A percentile compares a stretch with the other conserved stretches of the same genome.
Evolutionary conservation across 1,140 invertebrate species (phyloP).

Genomic region (Chrysoperla carnea): DNA sequence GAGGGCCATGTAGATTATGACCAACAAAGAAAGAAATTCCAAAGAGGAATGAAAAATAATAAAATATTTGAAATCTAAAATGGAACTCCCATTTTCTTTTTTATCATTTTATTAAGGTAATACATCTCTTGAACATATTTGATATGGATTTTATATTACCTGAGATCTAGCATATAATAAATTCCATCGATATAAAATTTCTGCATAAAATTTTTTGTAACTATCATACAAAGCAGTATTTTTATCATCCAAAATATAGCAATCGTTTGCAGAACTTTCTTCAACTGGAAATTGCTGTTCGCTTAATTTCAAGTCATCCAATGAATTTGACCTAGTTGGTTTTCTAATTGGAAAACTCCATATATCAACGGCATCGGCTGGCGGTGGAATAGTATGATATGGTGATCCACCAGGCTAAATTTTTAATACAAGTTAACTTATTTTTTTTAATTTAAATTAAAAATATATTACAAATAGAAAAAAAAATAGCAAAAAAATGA

Average conservation of each 20-base stretch:
- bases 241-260: conserved; percentile 30
- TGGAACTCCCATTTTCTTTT: no score
- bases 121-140: neutral
- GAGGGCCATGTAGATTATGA: no score
- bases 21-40: no score
- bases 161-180: conserved; percentile 46
- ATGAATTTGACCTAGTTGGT: conserved; percentile 50
- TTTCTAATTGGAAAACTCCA: conserved; percentile 40
- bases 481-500: no score
- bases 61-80: no score
- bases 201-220: conserved; percentile 75
- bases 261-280: neutral
- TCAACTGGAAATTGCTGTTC: neutral
- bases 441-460: no score
- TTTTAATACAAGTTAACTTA: no score
- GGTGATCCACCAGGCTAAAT: conserved; percentile 56
- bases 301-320: conserved; percentile 41
- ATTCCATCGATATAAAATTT: conserved; percentile 67
- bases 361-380: conserved; percentile 57
- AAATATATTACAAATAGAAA: no score
- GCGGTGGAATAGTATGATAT: conserved; percentile 77
- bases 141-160: conserved; percentile 32
- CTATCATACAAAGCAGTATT: conserved; percentile 54
- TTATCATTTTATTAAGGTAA: no score
- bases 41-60: no score